Percentiles rank a stretch among this genome's conserved stretches.
These are phyloP conservation scores for Channa argus DNA, from an alignment of 2,113 vertebrate species.

Conservation along the genomic window DNA sequence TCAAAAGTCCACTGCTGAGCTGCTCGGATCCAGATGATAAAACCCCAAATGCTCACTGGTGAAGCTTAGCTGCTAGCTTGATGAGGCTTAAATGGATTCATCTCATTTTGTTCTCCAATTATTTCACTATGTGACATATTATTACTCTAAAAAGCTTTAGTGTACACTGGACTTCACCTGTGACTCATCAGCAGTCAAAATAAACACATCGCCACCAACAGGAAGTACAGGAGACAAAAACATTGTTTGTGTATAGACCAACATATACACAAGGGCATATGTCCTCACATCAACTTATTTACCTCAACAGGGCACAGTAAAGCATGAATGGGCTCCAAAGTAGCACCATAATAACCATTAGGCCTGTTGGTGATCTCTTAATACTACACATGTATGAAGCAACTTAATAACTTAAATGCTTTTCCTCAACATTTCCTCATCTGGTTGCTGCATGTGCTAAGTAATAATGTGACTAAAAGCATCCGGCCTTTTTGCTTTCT, in stretches of 20 bases:
- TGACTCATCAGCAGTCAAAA: conserved; percentile 45
- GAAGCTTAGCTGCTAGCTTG: background rate
- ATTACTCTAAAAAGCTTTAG: background rate
- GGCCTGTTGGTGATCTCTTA: background rate
- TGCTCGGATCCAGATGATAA: background rate
- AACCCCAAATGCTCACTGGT: conserved; percentile 5
- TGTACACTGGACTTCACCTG: conserved; percentile 12
- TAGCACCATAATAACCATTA: background rate
- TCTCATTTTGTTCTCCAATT: background rate
- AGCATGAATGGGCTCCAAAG: too few species aligned
- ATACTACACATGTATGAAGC: conserved; percentile 7
- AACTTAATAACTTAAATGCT: background rate
- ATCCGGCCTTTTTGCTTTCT: conserved; percentile 18
- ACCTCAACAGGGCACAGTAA: background rate
- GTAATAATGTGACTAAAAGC: background rate
- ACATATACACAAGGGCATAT: too few species aligned
- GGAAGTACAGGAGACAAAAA: background rate
- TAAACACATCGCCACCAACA: background rate
- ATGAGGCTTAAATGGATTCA: background rate
- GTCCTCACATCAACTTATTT: conserved; percentile 2
- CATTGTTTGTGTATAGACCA: background rate
- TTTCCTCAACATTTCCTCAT: background rate
- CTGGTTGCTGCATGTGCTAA: background rate
- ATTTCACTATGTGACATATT: background rate
- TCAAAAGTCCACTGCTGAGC: background rate